These are phyloP conservation scores for Astropecten irregularis DNA, from an alignment of 53 echinoderm and acorn worm genomes.

Conservation along the genomic window DNA sequence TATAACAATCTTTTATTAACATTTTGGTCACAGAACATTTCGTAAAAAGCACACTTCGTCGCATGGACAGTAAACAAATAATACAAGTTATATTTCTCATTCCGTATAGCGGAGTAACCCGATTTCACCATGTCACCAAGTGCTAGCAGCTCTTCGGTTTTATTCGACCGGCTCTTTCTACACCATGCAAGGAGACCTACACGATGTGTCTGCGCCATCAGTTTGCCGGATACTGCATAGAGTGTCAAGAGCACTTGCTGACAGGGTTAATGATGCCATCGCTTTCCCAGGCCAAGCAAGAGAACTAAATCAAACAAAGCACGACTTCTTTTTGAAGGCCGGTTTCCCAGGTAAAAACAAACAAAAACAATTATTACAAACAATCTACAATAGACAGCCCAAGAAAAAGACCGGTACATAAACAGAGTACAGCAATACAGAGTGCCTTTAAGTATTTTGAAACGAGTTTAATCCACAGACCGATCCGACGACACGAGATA, in stretches of 20 bases:
- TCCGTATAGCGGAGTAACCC: conserved; percentile 12
- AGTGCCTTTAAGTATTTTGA: too few relatives aligned
- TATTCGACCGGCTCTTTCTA: background rate
- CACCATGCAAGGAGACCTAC: too few relatives aligned
- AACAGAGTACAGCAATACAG: background rate
- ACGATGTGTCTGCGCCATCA: background rate
- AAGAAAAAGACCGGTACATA: too few relatives aligned
- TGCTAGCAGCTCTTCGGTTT: background rate
- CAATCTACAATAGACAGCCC: too few relatives aligned
- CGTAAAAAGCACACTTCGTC: too few relatives aligned
- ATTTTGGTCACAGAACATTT: too few relatives aligned
- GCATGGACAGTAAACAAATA: too few relatives aligned
- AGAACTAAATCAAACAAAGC: background rate
- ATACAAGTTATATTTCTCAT: too few relatives aligned
- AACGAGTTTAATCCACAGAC: too few relatives aligned
- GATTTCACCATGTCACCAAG: background rate
- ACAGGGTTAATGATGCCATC: background rate
- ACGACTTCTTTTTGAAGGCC: background rate
- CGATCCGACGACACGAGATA: too few relatives aligned
- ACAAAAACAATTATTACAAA: too few relatives aligned
- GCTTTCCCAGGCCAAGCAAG: background rate
- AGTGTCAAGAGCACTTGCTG: background rate
- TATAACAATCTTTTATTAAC: too few relatives aligned
- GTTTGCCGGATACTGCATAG: background rate
- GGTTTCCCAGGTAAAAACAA: conserved; percentile 13